Percentiles rank a stretch among this genome's conserved stretches.
These are phyloP conservation scores for Rhyacophila brunnea DNA, from an alignment of 1,140 invertebrate species.

Conservation along the genomic window DNA sequence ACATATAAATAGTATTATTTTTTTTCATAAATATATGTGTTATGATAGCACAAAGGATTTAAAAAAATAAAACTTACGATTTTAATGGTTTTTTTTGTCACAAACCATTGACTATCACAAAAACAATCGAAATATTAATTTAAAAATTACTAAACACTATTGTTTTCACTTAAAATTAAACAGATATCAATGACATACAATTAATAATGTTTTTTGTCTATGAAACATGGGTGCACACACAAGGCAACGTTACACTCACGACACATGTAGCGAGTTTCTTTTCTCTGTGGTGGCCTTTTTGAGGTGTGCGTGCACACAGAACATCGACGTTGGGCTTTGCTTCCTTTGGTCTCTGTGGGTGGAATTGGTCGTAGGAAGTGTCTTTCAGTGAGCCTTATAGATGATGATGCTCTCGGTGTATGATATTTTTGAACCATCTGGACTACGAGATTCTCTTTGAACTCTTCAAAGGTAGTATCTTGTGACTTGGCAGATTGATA, in stretches of 20 bases:
- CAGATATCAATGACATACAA: neutral
- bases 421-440: conserved; percentile 6
- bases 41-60: no score
- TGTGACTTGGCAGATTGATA: neutral
- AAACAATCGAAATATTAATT: no score
- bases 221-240: conserved; percentile 29
- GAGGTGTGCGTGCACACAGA: conserved; percentile 20
- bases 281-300: conserved; percentile 7
- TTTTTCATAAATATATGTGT: no score
- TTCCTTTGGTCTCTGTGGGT: conserved; percentile 20
- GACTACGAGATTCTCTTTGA: neutral
- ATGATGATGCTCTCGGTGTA: conserved; percentile 7
- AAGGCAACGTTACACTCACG: conserved; percentile 25
- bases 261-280: conserved; percentile 25
- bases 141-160: neutral
- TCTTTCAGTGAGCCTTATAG: conserved; percentile 3
- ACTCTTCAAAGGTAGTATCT: neutral
- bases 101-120: neutral
- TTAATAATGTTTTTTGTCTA: conserved; percentile 10
- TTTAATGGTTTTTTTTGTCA: neutral
- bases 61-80: no score
- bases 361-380: conserved; percentile 12
- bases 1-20: no score
- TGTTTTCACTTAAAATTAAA: no score
- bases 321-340: conserved; percentile 21